phyloP scores from a whole-genome alignment of 2,113 vertebrate species.

The Grus americana region DNA sequence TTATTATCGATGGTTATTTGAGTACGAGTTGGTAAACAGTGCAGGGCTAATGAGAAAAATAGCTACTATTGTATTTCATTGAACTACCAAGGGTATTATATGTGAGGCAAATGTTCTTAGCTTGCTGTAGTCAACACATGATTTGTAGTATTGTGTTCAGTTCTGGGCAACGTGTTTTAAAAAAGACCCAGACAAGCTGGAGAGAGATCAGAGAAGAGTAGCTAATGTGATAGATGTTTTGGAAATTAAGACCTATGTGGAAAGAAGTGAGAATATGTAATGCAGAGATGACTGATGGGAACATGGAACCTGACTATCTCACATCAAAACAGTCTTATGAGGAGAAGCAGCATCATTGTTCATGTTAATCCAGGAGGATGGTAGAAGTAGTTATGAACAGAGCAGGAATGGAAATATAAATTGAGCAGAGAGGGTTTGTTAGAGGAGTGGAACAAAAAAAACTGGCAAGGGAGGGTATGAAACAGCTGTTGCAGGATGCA shows the following conservation, averaged over 20 bases:
- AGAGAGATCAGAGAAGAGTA: constrained; percentile 31
- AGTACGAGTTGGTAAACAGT: not conserved
- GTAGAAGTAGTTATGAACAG: not conserved
- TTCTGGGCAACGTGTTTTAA: not conserved
- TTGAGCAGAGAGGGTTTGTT: not conserved
- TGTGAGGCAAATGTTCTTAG: constrained; percentile 1
- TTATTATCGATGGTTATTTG: not conserved
- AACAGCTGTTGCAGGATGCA: not conserved
- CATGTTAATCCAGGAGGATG: not conserved
- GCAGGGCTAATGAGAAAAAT: not conserved
- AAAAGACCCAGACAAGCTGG: constrained; percentile 10
- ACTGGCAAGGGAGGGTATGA: not conserved
- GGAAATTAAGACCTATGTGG: not conserved
- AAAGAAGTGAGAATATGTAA: constrained; percentile 25
- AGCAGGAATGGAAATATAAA: not conserved
- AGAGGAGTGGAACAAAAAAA: not conserved
- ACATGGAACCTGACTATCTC: not conserved
- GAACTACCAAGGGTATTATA: not conserved
- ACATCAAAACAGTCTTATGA: not conserved
- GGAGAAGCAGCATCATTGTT: not conserved
- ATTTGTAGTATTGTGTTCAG: constrained; percentile 1
- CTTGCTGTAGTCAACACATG: constrained; percentile 3
- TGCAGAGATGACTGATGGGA: constrained; percentile 9
- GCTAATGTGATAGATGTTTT: constrained; percentile 18
- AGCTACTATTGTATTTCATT: not conserved